Base-by-base conservation (phyloP, 2,113 vertebrate species). In the Gavia stellata region DNA sequence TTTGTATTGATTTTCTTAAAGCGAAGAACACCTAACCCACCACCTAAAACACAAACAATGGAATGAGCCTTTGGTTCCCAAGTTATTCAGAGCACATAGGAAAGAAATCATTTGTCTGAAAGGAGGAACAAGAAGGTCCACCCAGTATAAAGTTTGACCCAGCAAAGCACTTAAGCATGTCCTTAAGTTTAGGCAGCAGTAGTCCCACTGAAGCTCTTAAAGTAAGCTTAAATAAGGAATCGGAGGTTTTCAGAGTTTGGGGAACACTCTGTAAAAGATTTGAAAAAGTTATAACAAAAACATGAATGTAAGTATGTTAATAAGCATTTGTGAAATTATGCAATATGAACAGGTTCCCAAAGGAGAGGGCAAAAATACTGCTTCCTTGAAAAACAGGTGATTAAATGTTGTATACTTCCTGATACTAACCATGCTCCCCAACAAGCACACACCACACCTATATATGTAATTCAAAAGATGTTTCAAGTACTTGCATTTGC, bases 1-100 rank as follows among this genome's bases (percentile, higher is more conserved):
- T 88, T 34, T 87, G 56, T 96, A 90, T 63, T 88, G 93, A 95
- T 93, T 96, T 96, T 94, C 89, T 94, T 88, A 88, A 88, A 95
- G 67, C 2, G 1, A 92, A 88, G 87, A 94, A 94, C 59, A 96
- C 36, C 72, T 81, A 74, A 83, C 10, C 55, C 78, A 86, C 24
- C 6, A 1, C 47, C 74, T 89, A 88, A 91, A 95, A 74, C 56
- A 84, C 44, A 66, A 92, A 94, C 59, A 93, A 67, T 66, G 38
- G 74, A 92, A 94, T 20, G 52, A 91, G 53, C 86, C 91, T 85
- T 28, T 72, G 58, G 55, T 80, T 42, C 34, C 42, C 67, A 92
- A 78, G 59, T 88, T 91, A 65, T 74, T 92, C 44, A 63, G 63
- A 94, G 74, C 34, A 75, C 62, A 77, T 3, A 49, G 70, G 45